A percentile compares a stretch with the other conserved stretches of the same genome.
These are phyloP conservation scores for Pristionchus arcanus DNA, from an alignment of 2,888 invertebrate species.

Conservation along the genomic window DNA sequence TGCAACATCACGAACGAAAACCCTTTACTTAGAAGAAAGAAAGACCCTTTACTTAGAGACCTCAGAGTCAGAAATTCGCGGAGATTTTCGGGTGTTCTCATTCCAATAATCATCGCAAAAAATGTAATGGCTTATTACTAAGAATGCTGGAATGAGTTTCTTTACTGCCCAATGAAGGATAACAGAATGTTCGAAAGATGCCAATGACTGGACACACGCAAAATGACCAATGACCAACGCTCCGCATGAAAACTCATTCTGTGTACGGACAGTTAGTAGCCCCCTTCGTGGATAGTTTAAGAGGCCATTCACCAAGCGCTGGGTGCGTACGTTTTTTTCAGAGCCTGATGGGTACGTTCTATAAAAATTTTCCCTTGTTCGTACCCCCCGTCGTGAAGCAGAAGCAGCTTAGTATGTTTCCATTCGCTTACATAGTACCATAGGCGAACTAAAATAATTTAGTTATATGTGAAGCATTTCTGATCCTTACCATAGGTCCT, in stretches of 20 bases:
- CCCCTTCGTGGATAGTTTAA: not conserved
- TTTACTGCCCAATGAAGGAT: not conserved
- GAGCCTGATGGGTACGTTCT: not conserved
- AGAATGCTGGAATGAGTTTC: not conserved
- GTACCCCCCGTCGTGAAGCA: not conserved
- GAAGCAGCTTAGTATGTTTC: too few species aligned
- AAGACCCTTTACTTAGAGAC: too few species aligned
- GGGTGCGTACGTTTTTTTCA: not conserved
- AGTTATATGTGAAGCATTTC: too few species aligned
- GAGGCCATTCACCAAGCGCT: not conserved
- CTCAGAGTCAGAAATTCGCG: too few species aligned
- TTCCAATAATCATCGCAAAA: not conserved
- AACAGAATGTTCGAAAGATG: not conserved
- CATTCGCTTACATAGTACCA: too few species aligned
- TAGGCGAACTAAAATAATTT: too few species aligned
- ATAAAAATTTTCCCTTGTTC: not conserved
- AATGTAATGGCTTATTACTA: not conserved
- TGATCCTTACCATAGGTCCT: too few species aligned
- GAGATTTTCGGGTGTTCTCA: too few species aligned
- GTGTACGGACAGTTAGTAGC: not conserved
- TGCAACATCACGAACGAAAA: too few species aligned
- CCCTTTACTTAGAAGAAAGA: too few species aligned
- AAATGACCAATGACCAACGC: not conserved
- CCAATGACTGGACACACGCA: not conserved
- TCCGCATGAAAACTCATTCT: not conserved